Base-by-base conservation (phyloP, 2,113 vertebrate species). In the Astur gentilis region DNA sequence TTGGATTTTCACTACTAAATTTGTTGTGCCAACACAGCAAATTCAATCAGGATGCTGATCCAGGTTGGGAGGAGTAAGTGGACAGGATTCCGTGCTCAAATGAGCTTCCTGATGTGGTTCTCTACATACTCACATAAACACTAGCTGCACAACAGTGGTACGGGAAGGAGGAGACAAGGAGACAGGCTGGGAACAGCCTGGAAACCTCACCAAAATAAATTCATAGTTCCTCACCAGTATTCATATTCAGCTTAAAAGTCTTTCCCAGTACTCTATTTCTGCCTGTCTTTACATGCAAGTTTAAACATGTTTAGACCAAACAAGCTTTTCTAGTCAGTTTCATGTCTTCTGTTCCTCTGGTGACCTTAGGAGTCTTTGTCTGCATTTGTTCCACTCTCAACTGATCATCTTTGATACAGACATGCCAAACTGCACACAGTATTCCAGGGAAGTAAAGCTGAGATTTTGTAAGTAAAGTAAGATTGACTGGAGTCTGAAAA, bases 361-460 rank as follows among this genome's bases (percentile, higher is more conserved):
- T 34, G 67, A 40, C 18, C 38, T 81, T 32, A 29, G 69, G 65
- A 60, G 6, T 14, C 7, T 79, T 69, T 5, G 34, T 14, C 49
- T 79, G 32, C 19, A 17, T 50, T 40, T 70, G 15, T 38, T 78
- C 16, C 34, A 25, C 11, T 50, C 34, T 16, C 36, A 65, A 9
- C 0, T 44, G 23, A 27, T 10, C 0, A 4, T 10, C 27, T 81
- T 62, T 2, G 4, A 45, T 13, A 47, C 7, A 70, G 10, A 21
- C 2, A 3, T 8, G 34, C 12, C 78, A 32, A 89, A 57, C 11
- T 25, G n/a, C 47, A 84, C 11, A 21, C 21, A 23, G 34, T 34
- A 36, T 36, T 66, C 27, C 54, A 89, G 13, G 11, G 13, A 77
- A 81, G 19, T 19, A 65, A 89, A 87, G 25, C 9, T 26, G 23